phyloP scores from a whole-genome alignment of 2,797 vertebrate species.

The Chrosomus eos region DNA sequence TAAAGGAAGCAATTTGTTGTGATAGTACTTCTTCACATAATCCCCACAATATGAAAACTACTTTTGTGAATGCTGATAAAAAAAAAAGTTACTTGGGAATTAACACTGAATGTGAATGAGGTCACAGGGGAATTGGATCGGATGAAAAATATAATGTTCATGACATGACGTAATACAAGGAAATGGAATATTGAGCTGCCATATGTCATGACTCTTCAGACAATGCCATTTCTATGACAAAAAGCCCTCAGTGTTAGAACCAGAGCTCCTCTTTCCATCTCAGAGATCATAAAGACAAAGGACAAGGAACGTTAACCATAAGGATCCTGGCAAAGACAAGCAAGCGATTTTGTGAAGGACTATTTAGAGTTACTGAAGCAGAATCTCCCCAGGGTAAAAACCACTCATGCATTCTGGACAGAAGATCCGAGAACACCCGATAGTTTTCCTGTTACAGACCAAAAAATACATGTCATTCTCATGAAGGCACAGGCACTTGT shows the following conservation, averaged over 20 bases:
- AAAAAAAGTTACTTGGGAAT: not conserved
- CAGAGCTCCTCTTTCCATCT: conserved; percentile 33
- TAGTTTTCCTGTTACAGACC: conserved; percentile 23
- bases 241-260: conserved; percentile 25
- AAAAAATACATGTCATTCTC: not conserved
- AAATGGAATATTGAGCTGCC: conserved; percentile 26
- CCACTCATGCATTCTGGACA: conserved; percentile 39
- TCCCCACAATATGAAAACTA: not conserved
- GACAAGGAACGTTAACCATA: conserved; percentile 29
- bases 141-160: conserved; percentile 25
- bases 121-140: not conserved
- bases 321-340: conserved; percentile 32
- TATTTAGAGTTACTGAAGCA: conserved; percentile 53
- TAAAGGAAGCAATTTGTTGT: not conserved
- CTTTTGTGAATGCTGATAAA: not conserved
- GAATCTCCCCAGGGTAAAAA: conserved; percentile 47
- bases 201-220: not conserved
- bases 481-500: not conserved
- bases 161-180: conserved; percentile 21
- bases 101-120: conserved; percentile 21
- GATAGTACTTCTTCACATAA: not conserved
- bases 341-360: conserved; percentile 39
- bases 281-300: conserved; percentile 38
- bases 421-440: conserved; percentile 39
- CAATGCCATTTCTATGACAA: conserved; percentile 25